phyloP scores from a whole-genome alignment of 2,797 vertebrate species.

The Lutjanus argentimaculatus region DNA sequence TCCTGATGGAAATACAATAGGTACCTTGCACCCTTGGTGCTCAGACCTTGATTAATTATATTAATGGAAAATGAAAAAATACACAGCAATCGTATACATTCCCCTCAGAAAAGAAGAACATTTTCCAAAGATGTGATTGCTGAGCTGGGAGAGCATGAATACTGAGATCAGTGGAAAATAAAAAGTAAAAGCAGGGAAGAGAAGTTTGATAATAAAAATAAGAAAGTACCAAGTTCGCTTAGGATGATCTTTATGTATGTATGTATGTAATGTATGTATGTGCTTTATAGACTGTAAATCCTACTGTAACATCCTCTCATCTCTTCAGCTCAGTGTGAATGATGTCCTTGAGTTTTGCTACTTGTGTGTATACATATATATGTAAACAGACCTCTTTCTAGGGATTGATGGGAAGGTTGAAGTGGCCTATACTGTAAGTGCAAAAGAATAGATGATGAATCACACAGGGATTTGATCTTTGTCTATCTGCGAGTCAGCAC shows the following conservation, averaged over 20 bases:
- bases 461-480: constrained; percentile 29
- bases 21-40: too few relatives aligned
- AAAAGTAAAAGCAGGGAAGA: not conserved
- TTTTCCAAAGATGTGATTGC: constrained; percentile 10
- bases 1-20: too few relatives aligned
- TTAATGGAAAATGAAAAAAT: not conserved
- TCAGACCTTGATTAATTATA: not conserved
- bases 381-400: constrained; percentile 13
- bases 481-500: constrained; percentile 20
- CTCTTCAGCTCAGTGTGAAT: constrained; percentile 1
- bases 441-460: constrained; percentile 35
- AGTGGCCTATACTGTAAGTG: constrained; percentile 14
- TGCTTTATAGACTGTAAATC: constrained; percentile 15
- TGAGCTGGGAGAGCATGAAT: not conserved
- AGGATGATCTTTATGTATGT: constrained; percentile 14
- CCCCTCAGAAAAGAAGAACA: not conserved
- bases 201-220: not conserved
- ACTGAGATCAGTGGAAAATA: not conserved
- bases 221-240: not conserved
- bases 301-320: not conserved
- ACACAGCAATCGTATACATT: not conserved
- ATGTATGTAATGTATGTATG: constrained; percentile 4
- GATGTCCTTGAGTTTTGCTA: constrained; percentile 16
- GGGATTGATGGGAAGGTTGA: not conserved
- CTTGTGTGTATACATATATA: constrained; percentile 6